Conservation (phyloP, 2,888 invertebrate genomes). For the Meteorus cinctellus region DNA sequence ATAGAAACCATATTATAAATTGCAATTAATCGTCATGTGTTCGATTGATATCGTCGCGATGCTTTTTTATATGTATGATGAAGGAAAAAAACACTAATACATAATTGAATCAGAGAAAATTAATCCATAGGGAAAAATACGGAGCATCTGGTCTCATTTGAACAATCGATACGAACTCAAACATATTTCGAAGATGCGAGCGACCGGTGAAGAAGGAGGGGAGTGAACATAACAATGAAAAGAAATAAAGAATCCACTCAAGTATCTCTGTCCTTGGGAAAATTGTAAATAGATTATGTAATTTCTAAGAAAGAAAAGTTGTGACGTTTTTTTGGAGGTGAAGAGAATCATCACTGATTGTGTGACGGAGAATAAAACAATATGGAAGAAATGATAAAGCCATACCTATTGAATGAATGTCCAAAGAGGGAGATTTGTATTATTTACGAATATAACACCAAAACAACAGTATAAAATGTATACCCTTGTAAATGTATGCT, state of each 20-base stretch:
- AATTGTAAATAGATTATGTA: conserved; percentile 38
- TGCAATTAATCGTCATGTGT: conserved; percentile 38
- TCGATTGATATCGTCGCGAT: conserved; percentile 18
- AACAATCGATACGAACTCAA: conserved; percentile 1
- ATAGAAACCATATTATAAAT: conserved; percentile 55
- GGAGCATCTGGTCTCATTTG: conserved; percentile 27
- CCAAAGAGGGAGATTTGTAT: neutral
- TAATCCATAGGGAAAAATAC: conserved; percentile 7
- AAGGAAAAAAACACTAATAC: conserved; percentile 25
- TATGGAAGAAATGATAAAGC: neutral
- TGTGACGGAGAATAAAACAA: conserved; percentile 45
- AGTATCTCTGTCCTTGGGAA: conserved; percentile 32
- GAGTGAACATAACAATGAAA: conserved; percentile 28
- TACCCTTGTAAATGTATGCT: too few species aligned
- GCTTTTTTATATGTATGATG: conserved; percentile 55
- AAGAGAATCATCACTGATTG: neutral
- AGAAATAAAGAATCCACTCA: conserved; percentile 21
- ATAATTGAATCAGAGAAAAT: conserved; percentile 24
- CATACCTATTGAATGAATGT: neutral
- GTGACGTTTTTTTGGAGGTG: neutral
- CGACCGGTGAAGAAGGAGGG: too few species aligned
- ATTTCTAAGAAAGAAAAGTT: neutral
- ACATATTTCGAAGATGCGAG: conserved; percentile 13
- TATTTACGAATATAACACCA: neutral
- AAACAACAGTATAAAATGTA: too few species aligned